These are phyloP conservation scores for Psephotus haematonotus DNA, from an alignment of 2,113 vertebrate species.

Conservation along the genomic window DNA sequence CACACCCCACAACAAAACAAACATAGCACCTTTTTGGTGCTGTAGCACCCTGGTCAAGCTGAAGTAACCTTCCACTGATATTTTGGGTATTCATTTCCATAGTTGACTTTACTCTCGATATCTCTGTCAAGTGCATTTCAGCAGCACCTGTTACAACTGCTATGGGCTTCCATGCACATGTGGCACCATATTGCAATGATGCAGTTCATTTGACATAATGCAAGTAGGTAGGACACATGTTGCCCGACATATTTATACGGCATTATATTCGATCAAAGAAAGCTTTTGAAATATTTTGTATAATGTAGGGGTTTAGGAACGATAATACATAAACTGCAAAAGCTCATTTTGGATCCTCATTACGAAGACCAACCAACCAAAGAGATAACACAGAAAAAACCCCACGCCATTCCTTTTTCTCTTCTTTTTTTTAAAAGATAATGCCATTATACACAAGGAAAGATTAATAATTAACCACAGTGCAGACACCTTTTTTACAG, in stretches of 20 bases:
- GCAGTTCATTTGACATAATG: slow-evolving; percentile 83
- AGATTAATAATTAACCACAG: slow-evolving; percentile 57
- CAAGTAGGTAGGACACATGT: slow-evolving; percentile 75
- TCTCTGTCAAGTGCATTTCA: slow-evolving; percentile 58
- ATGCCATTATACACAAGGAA: slow-evolving; percentile 10
- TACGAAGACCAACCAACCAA: slow-evolving; percentile 63
- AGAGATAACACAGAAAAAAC: slow-evolving; percentile 35
- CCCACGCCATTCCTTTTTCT: neutral
- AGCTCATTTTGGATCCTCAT: slow-evolving; percentile 60
- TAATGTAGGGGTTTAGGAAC: neutral
- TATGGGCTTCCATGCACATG: slow-evolving; percentile 81
- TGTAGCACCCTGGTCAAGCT: accelerated
- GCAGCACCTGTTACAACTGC: slow-evolving; percentile 84
- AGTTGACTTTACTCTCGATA: slow-evolving; percentile 72
- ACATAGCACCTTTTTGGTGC: neutral
- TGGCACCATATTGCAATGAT: slow-evolving; percentile 88
- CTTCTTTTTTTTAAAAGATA: slow-evolving; percentile 24
- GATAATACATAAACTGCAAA: slow-evolving; percentile 5
- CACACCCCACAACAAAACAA: neutral
- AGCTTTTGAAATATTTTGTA: slow-evolving; percentile 1
- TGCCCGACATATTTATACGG: slow-evolving; percentile 54
- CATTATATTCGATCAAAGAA: slow-evolving; percentile 15
- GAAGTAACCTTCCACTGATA: neutral
- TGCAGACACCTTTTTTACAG: neutral
- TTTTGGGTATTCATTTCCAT: slow-evolving; percentile 43